Conservation (phyloP, 2,888 invertebrate genomes). For the Athalia rosae region DNA sequence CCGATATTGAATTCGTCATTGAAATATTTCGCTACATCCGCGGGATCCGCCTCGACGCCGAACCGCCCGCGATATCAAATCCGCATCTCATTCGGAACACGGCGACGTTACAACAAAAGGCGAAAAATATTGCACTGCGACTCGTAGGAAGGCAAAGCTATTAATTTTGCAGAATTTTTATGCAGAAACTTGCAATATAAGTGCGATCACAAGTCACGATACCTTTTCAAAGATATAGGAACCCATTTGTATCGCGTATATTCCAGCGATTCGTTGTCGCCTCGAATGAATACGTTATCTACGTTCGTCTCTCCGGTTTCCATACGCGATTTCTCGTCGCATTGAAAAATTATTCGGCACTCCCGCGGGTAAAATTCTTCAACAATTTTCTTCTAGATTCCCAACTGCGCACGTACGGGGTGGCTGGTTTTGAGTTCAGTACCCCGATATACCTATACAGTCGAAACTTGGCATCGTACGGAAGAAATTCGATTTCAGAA, state of each 20-base stretch:
- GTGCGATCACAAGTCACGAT: background rate
- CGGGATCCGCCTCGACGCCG: too few relatives aligned
- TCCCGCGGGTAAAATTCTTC: slow-evolving; percentile 41
- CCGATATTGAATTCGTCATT: too few relatives aligned
- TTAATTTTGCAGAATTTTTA: background rate
- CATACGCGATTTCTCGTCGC: slow-evolving; percentile 46
- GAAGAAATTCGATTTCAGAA: too few relatives aligned
- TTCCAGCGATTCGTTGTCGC: background rate
- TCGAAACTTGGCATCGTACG: background rate
- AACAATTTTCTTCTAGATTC: background rate
- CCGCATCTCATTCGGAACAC: too few relatives aligned
- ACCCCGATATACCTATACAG: background rate
- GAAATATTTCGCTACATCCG: too few relatives aligned
- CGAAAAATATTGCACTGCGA: background rate
- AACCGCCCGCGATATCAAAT: too few relatives aligned
- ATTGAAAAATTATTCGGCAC: slow-evolving; percentile 53
- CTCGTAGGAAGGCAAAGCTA: background rate
- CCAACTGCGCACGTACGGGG: background rate
- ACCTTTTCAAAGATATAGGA: background rate
- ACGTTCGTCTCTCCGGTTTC: background rate
- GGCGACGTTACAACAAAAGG: too few relatives aligned
- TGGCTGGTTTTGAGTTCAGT: too few relatives aligned
- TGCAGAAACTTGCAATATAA: background rate
- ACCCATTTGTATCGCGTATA: background rate
- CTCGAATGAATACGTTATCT: background rate